phyloP scores from a whole-genome alignment of 2,888 invertebrate species.

The Xestia sexstrigata region DNA sequence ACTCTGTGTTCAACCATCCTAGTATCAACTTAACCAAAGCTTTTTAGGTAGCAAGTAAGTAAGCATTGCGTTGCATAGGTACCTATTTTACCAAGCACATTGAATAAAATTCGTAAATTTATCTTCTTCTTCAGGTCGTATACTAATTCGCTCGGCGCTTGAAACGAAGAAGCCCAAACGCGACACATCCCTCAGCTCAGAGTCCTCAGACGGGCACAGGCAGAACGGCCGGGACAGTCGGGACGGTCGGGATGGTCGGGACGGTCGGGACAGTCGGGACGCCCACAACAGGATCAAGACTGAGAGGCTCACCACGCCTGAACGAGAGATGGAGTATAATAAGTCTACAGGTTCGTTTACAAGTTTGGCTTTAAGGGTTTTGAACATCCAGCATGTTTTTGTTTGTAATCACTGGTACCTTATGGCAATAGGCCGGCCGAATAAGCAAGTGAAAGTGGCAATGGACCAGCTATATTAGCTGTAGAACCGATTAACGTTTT shows the following conservation, averaged over 20 bases:
- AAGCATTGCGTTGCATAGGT: not conserved
- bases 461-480: not conserved
- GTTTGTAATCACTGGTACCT: not conserved
- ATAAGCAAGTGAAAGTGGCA: not conserved
- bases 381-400: not conserved
- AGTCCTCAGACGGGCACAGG: slow-evolving; percentile 76
- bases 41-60: not conserved
- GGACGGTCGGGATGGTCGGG: not conserved
- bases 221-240: slow-evolving; percentile 8
- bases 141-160: slow-evolving; percentile 86
- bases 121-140: slow-evolving; percentile 79
- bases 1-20: too few relatives aligned
- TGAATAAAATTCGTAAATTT: not conserved
- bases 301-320: slow-evolving; percentile 80
- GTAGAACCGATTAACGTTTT: not conserved
- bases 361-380: not conserved
- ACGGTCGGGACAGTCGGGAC: not conserved
- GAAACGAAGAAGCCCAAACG: slow-evolving; percentile 84
- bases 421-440: not conserved
- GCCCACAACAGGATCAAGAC: slow-evolving; percentile 76
- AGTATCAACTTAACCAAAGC: too few relatives aligned
- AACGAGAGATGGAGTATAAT: slow-evolving; percentile 81
- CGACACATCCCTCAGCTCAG: slow-evolving; percentile 80
- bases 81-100: not conserved
- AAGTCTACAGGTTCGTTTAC: slow-evolving; percentile 76